These are phyloP conservation scores for Salvelinus alpinus DNA, from an alignment of 2,113 vertebrate species.

Conservation along the genomic window DNA sequence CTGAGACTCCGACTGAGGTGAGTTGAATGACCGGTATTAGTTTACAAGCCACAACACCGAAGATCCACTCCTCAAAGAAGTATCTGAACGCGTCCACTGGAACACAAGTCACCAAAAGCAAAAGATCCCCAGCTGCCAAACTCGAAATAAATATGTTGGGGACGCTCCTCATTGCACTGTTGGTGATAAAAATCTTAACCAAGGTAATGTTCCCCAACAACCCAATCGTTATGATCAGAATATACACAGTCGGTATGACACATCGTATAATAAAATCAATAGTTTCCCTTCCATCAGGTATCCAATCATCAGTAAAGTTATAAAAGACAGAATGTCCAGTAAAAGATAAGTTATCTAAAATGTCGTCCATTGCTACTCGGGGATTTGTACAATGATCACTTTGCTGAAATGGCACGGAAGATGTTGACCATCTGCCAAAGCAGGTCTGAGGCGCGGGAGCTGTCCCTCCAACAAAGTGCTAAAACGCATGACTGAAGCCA, in stretches of 20 bases:
- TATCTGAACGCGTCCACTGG: slow-evolving; percentile 90
- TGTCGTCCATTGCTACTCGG: slow-evolving; percentile 42
- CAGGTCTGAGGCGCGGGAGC: slow-evolving; percentile 14
- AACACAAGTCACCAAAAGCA: slow-evolving; percentile 92
- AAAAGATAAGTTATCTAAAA: slow-evolving; percentile 31
- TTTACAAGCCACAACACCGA: slow-evolving; percentile 90
- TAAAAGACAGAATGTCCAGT: slow-evolving; percentile 27
- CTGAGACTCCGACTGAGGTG: slow-evolving; percentile 93
- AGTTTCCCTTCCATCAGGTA: slow-evolving; percentile 42
- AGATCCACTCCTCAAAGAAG: slow-evolving; percentile 91
- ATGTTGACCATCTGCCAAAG: background rate
- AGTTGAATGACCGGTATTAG: slow-evolving; percentile 93
- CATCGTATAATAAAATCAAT: slow-evolving; percentile 78
- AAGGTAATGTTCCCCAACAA: slow-evolving; percentile 88
- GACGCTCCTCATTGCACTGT: slow-evolving; percentile 84
- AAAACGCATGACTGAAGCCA: slow-evolving; percentile 3
- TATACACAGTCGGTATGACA: slow-evolving; percentile 86
- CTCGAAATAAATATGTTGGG: slow-evolving; percentile 96
- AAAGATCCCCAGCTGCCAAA: slow-evolving; percentile 86
- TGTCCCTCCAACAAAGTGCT: slow-evolving; percentile 38
- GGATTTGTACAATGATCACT: background rate
- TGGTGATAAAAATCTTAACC: slow-evolving; percentile 85
- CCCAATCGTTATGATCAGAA: slow-evolving; percentile 86
- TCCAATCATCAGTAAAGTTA: slow-evolving; percentile 59
- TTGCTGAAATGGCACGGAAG: background rate